These are phyloP conservation scores for Leucophenga montana DNA, from an alignment of 2,888 invertebrate genomes.

Conservation along the genomic window DNA sequence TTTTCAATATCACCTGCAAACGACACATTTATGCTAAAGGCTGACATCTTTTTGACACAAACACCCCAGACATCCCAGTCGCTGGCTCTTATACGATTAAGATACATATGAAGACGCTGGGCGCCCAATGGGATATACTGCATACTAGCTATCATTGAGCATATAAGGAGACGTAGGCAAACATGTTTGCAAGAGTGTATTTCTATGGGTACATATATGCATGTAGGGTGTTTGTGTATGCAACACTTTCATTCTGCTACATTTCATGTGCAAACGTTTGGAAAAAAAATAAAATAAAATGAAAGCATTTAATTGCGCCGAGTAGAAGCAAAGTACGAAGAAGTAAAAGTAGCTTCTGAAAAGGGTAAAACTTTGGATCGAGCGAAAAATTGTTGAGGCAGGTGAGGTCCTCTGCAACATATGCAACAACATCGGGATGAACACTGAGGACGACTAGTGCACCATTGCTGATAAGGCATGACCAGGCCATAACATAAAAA, in stretches of 20 bases:
- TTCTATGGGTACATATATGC: too few relatives aligned
- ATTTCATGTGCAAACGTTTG: constrained; percentile 60
- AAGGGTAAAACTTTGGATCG: too few relatives aligned
- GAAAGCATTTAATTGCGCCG: constrained; percentile 57
- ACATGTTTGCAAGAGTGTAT: neutral
- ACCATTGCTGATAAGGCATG: constrained; percentile 21
- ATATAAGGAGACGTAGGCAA: neutral
- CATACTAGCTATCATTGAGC: too few relatives aligned
- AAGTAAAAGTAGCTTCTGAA: too few relatives aligned
- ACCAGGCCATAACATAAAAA: constrained; percentile 25
- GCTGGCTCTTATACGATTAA: too few relatives aligned
- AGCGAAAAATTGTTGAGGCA: too few relatives aligned
- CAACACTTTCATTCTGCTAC: constrained; percentile 61
- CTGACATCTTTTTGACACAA: neutral
- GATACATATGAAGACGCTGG: too few relatives aligned
- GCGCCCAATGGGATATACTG: too few relatives aligned
- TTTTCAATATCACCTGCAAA: constrained; percentile 2
- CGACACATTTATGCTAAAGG: constrained; percentile 8
- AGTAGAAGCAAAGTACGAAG: constrained; percentile 25
- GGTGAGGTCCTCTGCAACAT: neutral
- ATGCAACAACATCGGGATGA: constrained; percentile 24
- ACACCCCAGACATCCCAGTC: too few relatives aligned
- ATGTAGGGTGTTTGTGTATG: constrained; percentile 33
- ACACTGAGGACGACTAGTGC: constrained; percentile 8
- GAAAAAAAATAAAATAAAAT: constrained; percentile 51